Conservation (phyloP, 2,888 invertebrate genomes). For the Lamproptera curius region DNA sequence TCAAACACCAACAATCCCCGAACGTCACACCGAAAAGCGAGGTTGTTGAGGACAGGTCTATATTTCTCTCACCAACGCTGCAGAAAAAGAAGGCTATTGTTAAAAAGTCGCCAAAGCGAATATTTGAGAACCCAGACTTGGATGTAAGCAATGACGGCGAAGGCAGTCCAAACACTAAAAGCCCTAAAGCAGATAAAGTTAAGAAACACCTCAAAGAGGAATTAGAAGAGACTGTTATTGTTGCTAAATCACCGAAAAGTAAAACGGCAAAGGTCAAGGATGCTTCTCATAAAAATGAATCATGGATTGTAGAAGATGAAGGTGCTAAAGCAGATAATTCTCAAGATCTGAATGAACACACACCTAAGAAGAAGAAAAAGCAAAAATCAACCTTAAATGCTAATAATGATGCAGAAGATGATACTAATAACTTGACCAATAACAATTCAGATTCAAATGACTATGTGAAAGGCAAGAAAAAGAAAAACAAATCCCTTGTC, state of each 20-base stretch:
- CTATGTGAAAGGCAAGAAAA: background rate
- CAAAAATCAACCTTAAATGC: background rate
- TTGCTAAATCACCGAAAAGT: slow-evolving; percentile 34
- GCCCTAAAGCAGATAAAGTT: slow-evolving; percentile 62
- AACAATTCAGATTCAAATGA: background rate
- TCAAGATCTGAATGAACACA: slow-evolving; percentile 35
- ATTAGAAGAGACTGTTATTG: slow-evolving; percentile 37
- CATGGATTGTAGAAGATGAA: slow-evolving; percentile 1
- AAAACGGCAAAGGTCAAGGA: slow-evolving; percentile 18
- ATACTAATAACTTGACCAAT: background rate
- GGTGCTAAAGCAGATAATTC: slow-evolving; percentile 13
- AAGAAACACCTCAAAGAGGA: slow-evolving; percentile 61
- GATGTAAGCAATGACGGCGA: slow-evolving; percentile 49
- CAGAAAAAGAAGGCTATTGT: slow-evolving; percentile 68
- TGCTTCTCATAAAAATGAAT: slow-evolving; percentile 17
- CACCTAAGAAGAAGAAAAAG: slow-evolving; percentile 45
- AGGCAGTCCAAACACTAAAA: slow-evolving; percentile 30
- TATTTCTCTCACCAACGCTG: slow-evolving; percentile 62
- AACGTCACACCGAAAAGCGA: slow-evolving; percentile 70
- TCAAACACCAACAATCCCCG: slow-evolving; percentile 63
- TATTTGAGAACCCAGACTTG: slow-evolving; percentile 60
- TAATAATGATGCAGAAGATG: background rate
- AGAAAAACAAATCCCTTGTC: background rate
- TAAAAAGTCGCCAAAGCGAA: slow-evolving; percentile 69
- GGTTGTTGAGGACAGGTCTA: slow-evolving; percentile 57